A percentile compares a stretch with the other conserved stretches of the same genome.
Conservation (phyloP, 2,113 vertebrate species). For the Podilymbus podiceps region DNA sequence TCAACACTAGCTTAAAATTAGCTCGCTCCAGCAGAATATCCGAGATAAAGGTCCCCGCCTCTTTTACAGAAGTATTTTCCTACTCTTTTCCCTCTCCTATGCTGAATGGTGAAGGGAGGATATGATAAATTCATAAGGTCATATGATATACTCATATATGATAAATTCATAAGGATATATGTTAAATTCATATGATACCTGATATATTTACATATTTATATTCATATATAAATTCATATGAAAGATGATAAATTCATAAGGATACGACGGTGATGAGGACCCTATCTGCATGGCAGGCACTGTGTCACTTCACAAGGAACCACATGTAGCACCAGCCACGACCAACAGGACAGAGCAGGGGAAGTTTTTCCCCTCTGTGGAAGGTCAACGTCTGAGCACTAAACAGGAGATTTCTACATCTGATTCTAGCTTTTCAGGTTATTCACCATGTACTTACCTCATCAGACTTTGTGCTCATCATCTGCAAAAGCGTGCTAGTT, state of each 20-base stretch:
- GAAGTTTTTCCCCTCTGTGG: neutral
- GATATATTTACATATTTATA: too few species aligned
- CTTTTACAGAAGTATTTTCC: neutral
- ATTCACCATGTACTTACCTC: neutral
- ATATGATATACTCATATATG: too few species aligned
- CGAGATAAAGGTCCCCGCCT: neutral
- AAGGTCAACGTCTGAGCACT: neutral
- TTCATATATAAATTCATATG: too few species aligned
- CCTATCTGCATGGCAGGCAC: neutral
- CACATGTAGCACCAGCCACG: neutral
- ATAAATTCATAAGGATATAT: too few species aligned
- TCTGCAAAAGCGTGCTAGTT: neutral
- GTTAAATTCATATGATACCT: too few species aligned
- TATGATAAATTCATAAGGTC: neutral
- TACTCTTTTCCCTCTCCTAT: neutral
- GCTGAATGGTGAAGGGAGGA: neutral
- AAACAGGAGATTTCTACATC: neutral
- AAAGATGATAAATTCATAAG: too few species aligned
- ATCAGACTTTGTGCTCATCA: neutral
- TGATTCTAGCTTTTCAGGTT: neutral
- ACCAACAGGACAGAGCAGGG: neutral
- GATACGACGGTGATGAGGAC: neutral
- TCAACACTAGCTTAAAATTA: neutral
- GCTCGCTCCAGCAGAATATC: neutral
- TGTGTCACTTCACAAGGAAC: neutral